Conservation (phyloP, 2,113 vertebrate species). For the Canis aureus region DNA sequence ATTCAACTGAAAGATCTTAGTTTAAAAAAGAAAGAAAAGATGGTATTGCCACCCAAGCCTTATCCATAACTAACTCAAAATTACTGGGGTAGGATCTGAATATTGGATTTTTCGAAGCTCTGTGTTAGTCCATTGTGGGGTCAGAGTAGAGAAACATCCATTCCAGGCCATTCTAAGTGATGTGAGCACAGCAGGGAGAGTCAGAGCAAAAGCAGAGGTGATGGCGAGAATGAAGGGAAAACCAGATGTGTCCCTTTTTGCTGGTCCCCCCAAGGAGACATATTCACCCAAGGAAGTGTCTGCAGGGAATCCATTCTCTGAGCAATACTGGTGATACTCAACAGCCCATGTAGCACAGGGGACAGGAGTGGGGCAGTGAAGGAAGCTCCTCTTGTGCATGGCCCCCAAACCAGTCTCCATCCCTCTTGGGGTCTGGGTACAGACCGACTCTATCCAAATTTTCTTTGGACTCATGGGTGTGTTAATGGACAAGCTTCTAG, state of each 20-base stretch:
- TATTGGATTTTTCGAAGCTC: neutral
- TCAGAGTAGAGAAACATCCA: neutral
- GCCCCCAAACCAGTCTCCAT: no score
- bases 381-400: rapidly evolving
- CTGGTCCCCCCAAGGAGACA: neutral
- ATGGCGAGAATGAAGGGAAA: neutral
- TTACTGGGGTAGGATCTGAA: neutral
- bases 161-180: neutral
- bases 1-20: neutral
- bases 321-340: neutral
- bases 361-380: neutral
- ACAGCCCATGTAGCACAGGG: neutral
- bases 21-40: neutral
- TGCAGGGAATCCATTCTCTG: neutral
- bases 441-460: neutral
- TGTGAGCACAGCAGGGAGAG: neutral
- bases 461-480: neutral
- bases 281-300: neutral
- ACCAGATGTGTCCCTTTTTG: neutral
- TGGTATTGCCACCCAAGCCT: neutral
- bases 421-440: neutral
- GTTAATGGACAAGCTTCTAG: neutral
- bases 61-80: neutral
- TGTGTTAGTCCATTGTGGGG: neutral
- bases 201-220: neutral